These are phyloP conservation scores for human DNA, from an alignment of 2,113 vertebrate genomes.

Conservation along the genomic window DNA sequence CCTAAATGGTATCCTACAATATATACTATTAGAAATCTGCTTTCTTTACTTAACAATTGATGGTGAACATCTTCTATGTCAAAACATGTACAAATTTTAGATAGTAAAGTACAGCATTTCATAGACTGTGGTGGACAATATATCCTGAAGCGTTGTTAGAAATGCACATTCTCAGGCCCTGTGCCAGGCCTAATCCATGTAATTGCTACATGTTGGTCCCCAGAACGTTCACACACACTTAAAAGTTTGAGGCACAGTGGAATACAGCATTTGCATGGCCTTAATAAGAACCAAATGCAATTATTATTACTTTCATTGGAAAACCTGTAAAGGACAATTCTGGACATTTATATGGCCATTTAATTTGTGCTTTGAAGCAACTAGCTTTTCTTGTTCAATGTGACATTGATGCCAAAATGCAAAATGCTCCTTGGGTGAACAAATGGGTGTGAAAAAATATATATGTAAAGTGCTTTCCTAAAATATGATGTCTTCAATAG, in stretches of 20 bases:
- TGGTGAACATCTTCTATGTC: neutral
- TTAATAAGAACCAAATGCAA: constrained; percentile 15
- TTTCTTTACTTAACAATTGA: neutral
- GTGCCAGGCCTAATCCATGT: neutral
- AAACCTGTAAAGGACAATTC: constrained; percentile 35
- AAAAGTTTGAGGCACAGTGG: neutral
- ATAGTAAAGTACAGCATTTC: neutral
- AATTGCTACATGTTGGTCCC: neutral
- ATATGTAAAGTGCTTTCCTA: neutral
- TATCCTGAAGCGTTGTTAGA: neutral
- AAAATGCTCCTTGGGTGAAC: neutral
- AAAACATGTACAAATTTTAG: accelerated
- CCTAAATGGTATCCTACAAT: neutral
- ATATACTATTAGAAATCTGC: neutral
- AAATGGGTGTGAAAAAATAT: no score
- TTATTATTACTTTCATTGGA: neutral
- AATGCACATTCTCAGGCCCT: neutral
- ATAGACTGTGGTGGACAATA: no score
- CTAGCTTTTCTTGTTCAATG: neutral
- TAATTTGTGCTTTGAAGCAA: constrained; percentile 13
- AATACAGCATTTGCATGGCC: neutral
- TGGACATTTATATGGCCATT: neutral
- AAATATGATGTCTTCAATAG: neutral
- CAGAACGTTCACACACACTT: neutral
- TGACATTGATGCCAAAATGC: neutral